Base-by-base conservation (phyloP, 2,113 vertebrate species). In the Neopipo cinnamomea region DNA sequence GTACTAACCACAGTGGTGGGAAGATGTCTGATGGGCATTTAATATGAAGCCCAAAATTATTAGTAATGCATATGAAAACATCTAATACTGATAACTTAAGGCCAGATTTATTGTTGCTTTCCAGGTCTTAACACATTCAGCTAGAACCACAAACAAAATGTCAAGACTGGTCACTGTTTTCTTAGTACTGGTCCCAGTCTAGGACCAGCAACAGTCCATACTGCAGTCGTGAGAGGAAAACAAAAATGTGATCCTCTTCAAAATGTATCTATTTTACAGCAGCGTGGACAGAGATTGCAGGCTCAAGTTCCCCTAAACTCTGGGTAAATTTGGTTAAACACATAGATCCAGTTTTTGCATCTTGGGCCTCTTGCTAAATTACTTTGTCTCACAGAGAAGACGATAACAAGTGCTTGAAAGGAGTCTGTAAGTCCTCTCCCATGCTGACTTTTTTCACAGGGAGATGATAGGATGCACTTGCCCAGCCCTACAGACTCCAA, bases 391-490 rank as follows among this genome's bases (percentile, higher is more conserved):
- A 82, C 67, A 65, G 63, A 77, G 44, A 65, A 73, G 27, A 33
- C 42, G 16, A 71, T 46, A 55, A 47, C 12, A 19, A 78, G 35
- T 28, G 11, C 21, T 55, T 17, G 37, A 55, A 91, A 33, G 41
- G 16, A 49, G 23, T 15, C 31, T 67, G 21, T 0, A 8, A 65
- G 27, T 22, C 56, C 52, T 49, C 24, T 77, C 55, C 95, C 17
- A 66, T 2, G 2, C 37, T 25, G 10, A 5, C 56, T 71, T 91
- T 70, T 94, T 88, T 77, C 14, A 39, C 67, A 98, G 98, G 98
- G 98, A 11, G 99, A 99, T 12, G 99, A 99, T 37, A 95, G 98
- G 52, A 99, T 99, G 99, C 98, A 99, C 39, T 97, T 98, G 63
- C 98, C 99, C 19, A 99, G 98, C 91, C 99, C 99, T 1, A 98